Evolutionary conservation across 2,888 invertebrate genomes (phyloP).

Genomic region (Synergus umbraculus): DNA sequence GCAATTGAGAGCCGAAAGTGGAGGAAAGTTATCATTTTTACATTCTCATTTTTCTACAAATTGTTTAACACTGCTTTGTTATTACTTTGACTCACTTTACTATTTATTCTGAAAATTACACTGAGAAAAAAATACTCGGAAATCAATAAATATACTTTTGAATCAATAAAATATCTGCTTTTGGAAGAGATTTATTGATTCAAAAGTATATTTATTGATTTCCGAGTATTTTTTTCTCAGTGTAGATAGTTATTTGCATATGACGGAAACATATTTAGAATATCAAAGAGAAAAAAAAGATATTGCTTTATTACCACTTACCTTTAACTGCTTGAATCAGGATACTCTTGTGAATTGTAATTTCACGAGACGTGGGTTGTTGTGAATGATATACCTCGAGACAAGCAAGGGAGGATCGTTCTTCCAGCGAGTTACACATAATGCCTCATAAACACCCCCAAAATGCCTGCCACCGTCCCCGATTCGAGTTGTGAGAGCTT

Average conservation of each 20-base stretch:
- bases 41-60: too few species aligned
- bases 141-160: too few species aligned
- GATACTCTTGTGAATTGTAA: conserved; percentile 63
- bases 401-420: conserved; percentile 69
- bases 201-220: too few species aligned
- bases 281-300: background rate
- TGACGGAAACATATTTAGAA: background rate
- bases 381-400: conserved; percentile 63
- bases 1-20: background rate
- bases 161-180: too few species aligned
- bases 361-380: conserved; percentile 64
- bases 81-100: too few species aligned
- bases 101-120: too few species aligned
- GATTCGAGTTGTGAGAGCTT: conserved; percentile 63
- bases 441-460: conserved; percentile 77
- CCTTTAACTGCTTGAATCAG: conserved; percentile 44
- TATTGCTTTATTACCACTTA: background rate
- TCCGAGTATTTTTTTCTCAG: too few species aligned
- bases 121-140: too few species aligned
- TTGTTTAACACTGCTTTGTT: too few species aligned
- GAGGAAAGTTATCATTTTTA: background rate
- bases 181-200: too few species aligned
- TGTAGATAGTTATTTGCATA: too few species aligned
- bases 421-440: conserved; percentile 77
- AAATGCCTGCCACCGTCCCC: conserved; percentile 73